phyloP scores from a whole-genome alignment of 1,140 invertebrate species.

The Melitaea cinxia region DNA sequence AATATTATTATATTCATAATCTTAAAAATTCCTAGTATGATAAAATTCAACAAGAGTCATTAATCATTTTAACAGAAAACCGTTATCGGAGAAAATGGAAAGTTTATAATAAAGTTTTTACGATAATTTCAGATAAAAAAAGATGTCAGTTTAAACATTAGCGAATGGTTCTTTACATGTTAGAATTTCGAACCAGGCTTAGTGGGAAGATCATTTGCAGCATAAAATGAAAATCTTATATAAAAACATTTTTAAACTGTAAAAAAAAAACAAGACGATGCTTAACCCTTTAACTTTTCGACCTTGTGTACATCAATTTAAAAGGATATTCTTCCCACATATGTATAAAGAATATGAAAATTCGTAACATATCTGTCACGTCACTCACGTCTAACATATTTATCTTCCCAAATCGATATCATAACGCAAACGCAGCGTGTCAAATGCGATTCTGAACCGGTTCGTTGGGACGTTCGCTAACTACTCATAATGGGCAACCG shows the following conservation, averaged over 20 bases:
- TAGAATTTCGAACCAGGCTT: no score
- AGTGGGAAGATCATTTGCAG: no score
- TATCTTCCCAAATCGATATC: constrained; percentile 33
- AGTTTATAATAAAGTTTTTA: constrained; percentile 17
- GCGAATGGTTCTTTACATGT: no score
- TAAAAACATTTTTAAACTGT: no score
- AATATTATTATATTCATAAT: no score
- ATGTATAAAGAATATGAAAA: neutral
- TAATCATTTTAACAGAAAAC: constrained; percentile 35
- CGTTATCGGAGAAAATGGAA: constrained; percentile 22
- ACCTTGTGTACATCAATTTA: neutral
- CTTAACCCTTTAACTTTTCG: no score
- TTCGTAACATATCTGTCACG: constrained; percentile 5
- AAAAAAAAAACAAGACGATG: no score
- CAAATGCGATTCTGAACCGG: constrained; percentile 69
- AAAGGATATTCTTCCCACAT: neutral
- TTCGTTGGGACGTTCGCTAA: constrained; percentile 76
- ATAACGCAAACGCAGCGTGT: constrained; percentile 63
- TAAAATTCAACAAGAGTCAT: constrained; percentile 23
- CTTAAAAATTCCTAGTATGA: neutral
- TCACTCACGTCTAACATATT: constrained; percentile 4
- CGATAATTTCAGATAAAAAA: constrained; percentile 15
- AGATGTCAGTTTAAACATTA: neutral
- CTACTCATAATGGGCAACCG: constrained; percentile 70
- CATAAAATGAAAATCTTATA: no score